Evolutionary conservation across 2,888 invertebrate genomes (phyloP).

Genomic region (Iphiclides podalirius): DNA sequence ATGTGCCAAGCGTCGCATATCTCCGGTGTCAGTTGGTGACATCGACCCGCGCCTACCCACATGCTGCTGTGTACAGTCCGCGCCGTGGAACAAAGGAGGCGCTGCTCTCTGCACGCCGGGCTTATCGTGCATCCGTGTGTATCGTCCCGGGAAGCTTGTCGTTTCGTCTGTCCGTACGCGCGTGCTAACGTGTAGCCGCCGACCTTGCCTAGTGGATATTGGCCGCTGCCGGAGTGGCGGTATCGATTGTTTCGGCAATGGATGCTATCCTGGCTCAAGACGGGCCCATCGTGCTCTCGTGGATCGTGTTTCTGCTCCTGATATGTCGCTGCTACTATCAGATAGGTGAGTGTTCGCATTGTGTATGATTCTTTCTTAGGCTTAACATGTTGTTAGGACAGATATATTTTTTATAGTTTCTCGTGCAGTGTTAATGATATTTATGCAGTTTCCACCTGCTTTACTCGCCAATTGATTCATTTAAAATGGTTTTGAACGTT

Average conservation of each 20-base stretch:
- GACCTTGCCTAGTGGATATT: too few relatives aligned
- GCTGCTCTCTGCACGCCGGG: slow-evolving; percentile 12
- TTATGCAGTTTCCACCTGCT: too few relatives aligned
- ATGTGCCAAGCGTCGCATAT: slow-evolving; percentile 71
- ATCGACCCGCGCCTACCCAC: slow-evolving; percentile 67
- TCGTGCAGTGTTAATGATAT: neutral
- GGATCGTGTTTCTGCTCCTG: slow-evolving; percentile 66
- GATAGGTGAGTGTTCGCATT: slow-evolving; percentile 42
- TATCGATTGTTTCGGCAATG: slow-evolving; percentile 39
- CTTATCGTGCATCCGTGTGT: slow-evolving; percentile 6
- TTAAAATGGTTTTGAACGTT: too few relatives aligned
- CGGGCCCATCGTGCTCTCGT: slow-evolving; percentile 65
- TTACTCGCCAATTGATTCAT: too few relatives aligned
- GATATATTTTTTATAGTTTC: too few relatives aligned
- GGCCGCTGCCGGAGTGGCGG: too few relatives aligned
- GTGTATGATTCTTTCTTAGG: too few relatives aligned
- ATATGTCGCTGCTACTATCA: slow-evolving; percentile 70
- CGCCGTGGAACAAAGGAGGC: slow-evolving; percentile 32
- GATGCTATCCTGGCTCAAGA: slow-evolving; percentile 61
- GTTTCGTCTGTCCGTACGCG: too few relatives aligned
- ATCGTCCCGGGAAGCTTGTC: neutral
- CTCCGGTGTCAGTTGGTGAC: slow-evolving; percentile 70
- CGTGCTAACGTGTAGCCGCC: too few relatives aligned
- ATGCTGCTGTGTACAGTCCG: slow-evolving; percentile 39
- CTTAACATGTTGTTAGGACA: too few relatives aligned